These are phyloP conservation scores for Danaus plexippus DNA, from an alignment of 1,140 invertebrate genomes.

Conservation along the genomic window DNA sequence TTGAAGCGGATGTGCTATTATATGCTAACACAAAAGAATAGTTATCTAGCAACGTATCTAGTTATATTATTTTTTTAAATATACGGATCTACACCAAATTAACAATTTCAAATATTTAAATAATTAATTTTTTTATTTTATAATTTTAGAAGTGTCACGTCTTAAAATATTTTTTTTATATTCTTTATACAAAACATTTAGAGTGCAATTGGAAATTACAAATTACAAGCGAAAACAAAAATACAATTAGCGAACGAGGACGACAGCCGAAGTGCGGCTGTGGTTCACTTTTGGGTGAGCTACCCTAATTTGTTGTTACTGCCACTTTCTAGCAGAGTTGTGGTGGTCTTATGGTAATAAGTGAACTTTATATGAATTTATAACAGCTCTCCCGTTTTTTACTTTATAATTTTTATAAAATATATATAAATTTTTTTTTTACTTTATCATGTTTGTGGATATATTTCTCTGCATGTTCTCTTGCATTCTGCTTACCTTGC, in stretches of 20 bases:
- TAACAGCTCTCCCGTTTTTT: neutral
- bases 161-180: neutral
- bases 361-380: constrained; percentile 16
- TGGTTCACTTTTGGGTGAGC: constrained; percentile 28
- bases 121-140: constrained; percentile 6
- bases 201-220: constrained; percentile 18
- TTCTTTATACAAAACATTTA: neutral
- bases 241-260: constrained; percentile 51
- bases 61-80: no score
- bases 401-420: constrained; percentile 1
- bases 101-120: constrained; percentile 3
- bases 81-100: no score
- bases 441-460: constrained; percentile 8
- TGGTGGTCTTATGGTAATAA: constrained; percentile 53
- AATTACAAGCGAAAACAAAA: constrained; percentile 56
- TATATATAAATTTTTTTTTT: neutral
- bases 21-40: no score
- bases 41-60: no score
- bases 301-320: constrained; percentile 54
- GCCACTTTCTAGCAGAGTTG: constrained; percentile 35
- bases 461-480: constrained; percentile 16
- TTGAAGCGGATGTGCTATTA: no score
- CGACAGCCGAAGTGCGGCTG: constrained; percentile 38
- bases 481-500: constrained; percentile 13
- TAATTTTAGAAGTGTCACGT: neutral